These are phyloP conservation scores for Oreohelix idahoensis DNA, from an alignment of 1,140 invertebrate genomes.

Conservation along the genomic window DNA sequence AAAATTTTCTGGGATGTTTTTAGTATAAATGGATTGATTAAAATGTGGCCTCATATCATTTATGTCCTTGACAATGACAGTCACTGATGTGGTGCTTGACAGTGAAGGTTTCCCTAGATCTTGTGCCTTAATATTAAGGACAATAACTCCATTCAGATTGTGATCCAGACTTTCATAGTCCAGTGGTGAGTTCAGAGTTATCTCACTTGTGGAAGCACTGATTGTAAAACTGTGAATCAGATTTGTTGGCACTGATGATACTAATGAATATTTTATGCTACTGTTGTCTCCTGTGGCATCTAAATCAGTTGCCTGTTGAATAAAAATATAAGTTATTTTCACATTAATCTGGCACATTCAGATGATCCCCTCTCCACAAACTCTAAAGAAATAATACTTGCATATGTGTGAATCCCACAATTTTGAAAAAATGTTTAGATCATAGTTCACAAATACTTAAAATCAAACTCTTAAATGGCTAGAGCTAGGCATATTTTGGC, in stretches of 20 bases:
- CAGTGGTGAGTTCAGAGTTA: not conserved
- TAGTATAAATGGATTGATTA: not conserved
- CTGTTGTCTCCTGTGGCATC: constrained; percentile 22
- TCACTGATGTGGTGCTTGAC: not conserved
- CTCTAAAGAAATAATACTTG: no score
- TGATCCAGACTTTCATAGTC: constrained; percentile 16
- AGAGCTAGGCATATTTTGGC: no score
- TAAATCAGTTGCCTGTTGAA: constrained; percentile 10
- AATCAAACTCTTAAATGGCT: no score
- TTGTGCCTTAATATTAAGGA: not conserved
- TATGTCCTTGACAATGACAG: constrained; percentile 7
- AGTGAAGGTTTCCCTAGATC: not conserved
- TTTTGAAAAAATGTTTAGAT: no score
- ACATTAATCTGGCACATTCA: no score
- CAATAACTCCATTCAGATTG: not conserved
- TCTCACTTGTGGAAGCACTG: not conserved
- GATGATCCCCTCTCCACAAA: no score
- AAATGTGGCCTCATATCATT: constrained; percentile 14
- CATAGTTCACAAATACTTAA: no score
- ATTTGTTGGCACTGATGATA: not conserved
- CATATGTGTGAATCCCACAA: no score
- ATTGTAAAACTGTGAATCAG: not conserved
- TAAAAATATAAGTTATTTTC: not conserved
- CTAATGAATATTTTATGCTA: not conserved
- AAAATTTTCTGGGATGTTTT: constrained; percentile 5